phyloP scores from a whole-genome alignment of 1,140 invertebrate species.

The Ceratoteleas bidentatus region DNA sequence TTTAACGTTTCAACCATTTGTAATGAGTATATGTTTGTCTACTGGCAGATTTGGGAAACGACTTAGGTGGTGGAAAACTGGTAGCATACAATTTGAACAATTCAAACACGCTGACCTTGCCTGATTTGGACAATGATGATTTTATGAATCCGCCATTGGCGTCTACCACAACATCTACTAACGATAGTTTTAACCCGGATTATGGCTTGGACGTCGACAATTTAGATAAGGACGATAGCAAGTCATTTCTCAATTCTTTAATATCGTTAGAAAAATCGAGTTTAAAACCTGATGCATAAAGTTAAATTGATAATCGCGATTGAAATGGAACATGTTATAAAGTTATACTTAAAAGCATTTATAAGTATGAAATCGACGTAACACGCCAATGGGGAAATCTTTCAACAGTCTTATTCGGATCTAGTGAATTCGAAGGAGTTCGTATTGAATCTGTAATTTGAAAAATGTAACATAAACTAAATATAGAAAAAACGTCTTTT shows the following conservation, averaged over 20 bases:
- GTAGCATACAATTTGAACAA: constrained; percentile 72
- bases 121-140: constrained; percentile 77
- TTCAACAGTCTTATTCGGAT: too few relatives aligned
- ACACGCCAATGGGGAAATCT: too few relatives aligned
- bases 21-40: too few relatives aligned
- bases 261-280: constrained; percentile 41
- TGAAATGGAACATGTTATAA: constrained; percentile 37
- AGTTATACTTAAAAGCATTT: constrained; percentile 11
- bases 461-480: too few relatives aligned
- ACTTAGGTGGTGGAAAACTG: constrained; percentile 72
- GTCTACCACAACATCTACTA: constrained; percentile 35
- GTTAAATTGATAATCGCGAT: constrained; percentile 13
- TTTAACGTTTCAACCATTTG: too few relatives aligned
- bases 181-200: constrained; percentile 35
- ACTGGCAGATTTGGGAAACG: constrained; percentile 62
- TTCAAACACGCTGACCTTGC: constrained; percentile 53
- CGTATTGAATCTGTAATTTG: too few relatives aligned
- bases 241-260: constrained; percentile 72
- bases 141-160: constrained; percentile 66
- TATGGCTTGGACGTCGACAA: constrained; percentile 59
- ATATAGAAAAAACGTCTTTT: too few relatives aligned
- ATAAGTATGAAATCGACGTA: too few relatives aligned
- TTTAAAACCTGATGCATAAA: constrained; percentile 32
- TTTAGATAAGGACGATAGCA: constrained; percentile 70
- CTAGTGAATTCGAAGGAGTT: too few relatives aligned